Evolutionary conservation across 1,140 invertebrate species (phyloP).

Genomic region (Zaprionus camerounensis): DNA sequence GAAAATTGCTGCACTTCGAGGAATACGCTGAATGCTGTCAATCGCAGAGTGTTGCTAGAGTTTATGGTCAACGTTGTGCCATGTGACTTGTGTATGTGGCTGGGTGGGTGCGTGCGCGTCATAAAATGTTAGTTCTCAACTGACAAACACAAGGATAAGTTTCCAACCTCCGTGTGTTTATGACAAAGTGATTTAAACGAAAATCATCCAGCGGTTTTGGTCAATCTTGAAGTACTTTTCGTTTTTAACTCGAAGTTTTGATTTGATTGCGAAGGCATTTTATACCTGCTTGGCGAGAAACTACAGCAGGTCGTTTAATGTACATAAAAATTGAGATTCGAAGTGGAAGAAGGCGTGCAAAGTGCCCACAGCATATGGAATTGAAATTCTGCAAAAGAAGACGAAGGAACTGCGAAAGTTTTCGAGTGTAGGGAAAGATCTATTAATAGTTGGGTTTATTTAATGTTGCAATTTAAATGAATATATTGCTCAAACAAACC

Average conservation of each 20-base stretch:
- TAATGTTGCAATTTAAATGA: neutral
- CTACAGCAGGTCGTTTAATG: neutral
- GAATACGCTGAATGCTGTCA: constrained; percentile 36
- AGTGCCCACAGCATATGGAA: no score
- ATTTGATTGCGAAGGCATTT: neutral
- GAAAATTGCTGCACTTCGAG: constrained; percentile 63
- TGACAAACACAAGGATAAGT: constrained; percentile 35
- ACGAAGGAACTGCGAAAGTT: no score
- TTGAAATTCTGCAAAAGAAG: neutral
- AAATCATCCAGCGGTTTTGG: neutral
- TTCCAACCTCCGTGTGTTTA: constrained; percentile 26
- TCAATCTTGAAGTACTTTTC: neutral
- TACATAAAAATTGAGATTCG: neutral
- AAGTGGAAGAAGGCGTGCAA: neutral
- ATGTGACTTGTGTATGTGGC: neutral
- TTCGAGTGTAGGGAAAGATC: no score
- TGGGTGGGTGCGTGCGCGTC: constrained; percentile 2
- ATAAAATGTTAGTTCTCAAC: constrained; percentile 46
- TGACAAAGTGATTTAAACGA: constrained; percentile 11
- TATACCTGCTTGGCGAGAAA: neutral
- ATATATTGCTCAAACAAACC: neutral
- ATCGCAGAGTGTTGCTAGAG: constrained; percentile 26
- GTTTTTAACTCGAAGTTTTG: neutral
- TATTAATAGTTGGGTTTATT: neutral
- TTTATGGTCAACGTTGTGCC: constrained; percentile 43